Base-by-base conservation (phyloP, 2,888 invertebrate genomes). In the Plebejus anna region DNA sequence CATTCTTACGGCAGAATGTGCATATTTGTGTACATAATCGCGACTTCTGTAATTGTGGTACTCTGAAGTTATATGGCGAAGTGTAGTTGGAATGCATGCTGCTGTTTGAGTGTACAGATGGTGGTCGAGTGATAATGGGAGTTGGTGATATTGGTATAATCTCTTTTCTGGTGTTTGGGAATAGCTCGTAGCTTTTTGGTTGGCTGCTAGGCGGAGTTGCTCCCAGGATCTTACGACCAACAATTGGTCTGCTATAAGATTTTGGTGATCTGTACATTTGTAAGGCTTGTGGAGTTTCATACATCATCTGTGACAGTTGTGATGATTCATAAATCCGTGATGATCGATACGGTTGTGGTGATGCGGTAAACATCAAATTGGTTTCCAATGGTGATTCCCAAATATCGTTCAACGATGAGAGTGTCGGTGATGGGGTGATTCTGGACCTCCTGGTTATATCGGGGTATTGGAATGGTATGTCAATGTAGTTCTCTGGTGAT, bases 1-100 rank as follows among this genome's bases (percentile, higher is more conserved):
- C 93, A 79, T 94, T 94, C 79, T 93, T 93, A 0, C 89, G 86
- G 72, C 94, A 94, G 79, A 94, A 92, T 0, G 88, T 88, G 76
- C 93, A 92, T 82, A 90, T 84, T 73, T 87, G 90, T 22, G 80
- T 75, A 11, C 76, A 75, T 16, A 80, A 80, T 38, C 80, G 79
- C 6, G 78, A 71, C 3, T 76, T 80, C 0, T 75, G 80, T n/a
- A n/a, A n/a, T 1, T 82, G 81, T 4, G 80, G 77, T 61, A 77
- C 59, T 13, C 47, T 51, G n/a, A 72, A 57, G 55, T 66, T 47
- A 42, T 47, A 42, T 16, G 42, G 57, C 16, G 57, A 38, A 28
- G 13, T n/a, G 13, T 22, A 16, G 28, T 42, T 38, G 38, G 76
- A 36, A 22, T 5, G 7, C 0, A 22, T 59, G n/a, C 71, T 76